Evolutionary conservation across 2,888 invertebrate genomes (phyloP).

Genomic region (Toxonevra muliebris): DNA sequence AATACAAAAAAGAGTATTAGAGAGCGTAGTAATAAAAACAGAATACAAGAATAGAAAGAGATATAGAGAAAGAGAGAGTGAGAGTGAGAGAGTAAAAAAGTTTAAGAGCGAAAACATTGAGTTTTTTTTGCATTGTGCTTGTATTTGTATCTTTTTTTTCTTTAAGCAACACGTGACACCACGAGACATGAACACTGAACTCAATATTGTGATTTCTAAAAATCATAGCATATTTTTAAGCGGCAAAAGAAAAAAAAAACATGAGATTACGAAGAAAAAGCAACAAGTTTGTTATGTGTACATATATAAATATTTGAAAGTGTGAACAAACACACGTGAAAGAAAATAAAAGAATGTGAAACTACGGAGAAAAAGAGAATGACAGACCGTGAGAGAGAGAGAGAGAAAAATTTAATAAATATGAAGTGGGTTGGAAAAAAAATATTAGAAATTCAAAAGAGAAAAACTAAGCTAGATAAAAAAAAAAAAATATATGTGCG

Average conservation of each 20-base stretch:
- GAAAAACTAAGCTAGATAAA: too few relatives aligned
- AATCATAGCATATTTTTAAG: slow-evolving; percentile 11
- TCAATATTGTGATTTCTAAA: too few relatives aligned
- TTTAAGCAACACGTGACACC: slow-evolving; percentile 3
- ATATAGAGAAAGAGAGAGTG: slow-evolving; percentile 16
- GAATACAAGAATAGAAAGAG: not conserved
- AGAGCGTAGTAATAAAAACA: not conserved
- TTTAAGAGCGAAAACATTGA: not conserved
- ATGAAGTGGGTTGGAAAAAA: too few relatives aligned
- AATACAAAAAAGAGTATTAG: not conserved
- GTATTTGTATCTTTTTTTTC: not conserved
- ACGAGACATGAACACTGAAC: too few relatives aligned
- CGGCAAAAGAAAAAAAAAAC: not conserved
- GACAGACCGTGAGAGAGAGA: too few relatives aligned
- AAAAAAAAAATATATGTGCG: too few relatives aligned
- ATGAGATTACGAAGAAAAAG: not conserved
- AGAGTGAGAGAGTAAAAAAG: not conserved
- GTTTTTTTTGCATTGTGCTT: not conserved
- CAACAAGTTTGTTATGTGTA: slow-evolving; percentile 11
- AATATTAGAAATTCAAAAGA: too few relatives aligned
- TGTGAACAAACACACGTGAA: not conserved
- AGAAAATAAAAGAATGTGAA: slow-evolving; percentile 21
- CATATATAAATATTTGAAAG: slow-evolving; percentile 31
- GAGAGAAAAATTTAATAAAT: too few relatives aligned
- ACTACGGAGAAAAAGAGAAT: slow-evolving; percentile 18